Evolutionary conservation across 2,797 vertebrate genomes (phyloP).

Genomic region (Amblyraja radiata): DNA sequence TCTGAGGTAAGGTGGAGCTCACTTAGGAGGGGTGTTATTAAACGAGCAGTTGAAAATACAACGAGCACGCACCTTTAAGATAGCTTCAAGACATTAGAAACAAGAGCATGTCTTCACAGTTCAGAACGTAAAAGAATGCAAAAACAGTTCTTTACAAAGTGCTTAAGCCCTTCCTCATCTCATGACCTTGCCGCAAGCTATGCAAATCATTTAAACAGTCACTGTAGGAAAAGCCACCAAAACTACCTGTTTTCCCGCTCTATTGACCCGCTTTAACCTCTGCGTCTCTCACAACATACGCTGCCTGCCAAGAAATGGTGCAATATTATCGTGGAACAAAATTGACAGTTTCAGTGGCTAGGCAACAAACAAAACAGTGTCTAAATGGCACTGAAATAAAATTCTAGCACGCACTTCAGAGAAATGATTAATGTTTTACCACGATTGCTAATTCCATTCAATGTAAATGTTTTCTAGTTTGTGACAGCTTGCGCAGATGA

Average conservation of each 20-base stretch:
- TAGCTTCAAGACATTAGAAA: not conserved
- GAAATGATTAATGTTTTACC: not conserved
- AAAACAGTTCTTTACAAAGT: not conserved
- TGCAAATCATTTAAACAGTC: not conserved
- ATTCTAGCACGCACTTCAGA: not conserved
- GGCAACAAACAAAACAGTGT: conserved; percentile 28
- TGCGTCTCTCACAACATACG: conserved; percentile 7
- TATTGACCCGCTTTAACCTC: conserved; percentile 15
- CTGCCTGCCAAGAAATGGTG: conserved; percentile 28
- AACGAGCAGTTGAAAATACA: not conserved
- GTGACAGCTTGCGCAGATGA: not conserved
- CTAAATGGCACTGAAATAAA: not conserved
- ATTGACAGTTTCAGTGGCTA: conserved; percentile 29
- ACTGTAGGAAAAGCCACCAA: not conserved
- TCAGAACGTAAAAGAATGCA: not conserved
- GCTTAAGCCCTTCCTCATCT: not conserved
- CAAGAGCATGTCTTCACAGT: not conserved
- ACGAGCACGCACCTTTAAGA: not conserved
- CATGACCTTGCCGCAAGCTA: not conserved
- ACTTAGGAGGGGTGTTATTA: too few species aligned
- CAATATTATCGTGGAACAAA: conserved; percentile 22
- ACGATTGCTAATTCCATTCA: not conserved
- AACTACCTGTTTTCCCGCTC: conserved; percentile 29
- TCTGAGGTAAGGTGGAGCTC: too few species aligned
- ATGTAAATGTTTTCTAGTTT: not conserved